Base-by-base conservation (phyloP, 1,140 invertebrate species). In the Drosophila neocordata region DNA sequence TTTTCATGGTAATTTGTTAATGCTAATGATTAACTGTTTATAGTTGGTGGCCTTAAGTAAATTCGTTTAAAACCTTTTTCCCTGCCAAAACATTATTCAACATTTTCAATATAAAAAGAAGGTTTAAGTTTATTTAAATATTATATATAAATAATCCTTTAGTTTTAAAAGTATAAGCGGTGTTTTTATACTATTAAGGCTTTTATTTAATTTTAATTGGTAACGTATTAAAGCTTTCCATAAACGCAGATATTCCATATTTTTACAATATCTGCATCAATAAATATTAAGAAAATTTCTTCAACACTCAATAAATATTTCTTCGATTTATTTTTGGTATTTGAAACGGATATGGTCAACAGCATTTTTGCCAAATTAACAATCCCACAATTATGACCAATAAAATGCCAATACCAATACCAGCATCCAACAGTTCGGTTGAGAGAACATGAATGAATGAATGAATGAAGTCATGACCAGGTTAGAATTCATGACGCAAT, bases 401-500 rank as follows among this genome's bases (percentile, higher is more conserved):
- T 31, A 27, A 53, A 27, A 53, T 41, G 4, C 41, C 38, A 52
- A 15, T 27, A 31, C 65, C 51, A 37, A 41, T 65, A 51, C 37
- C 51, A 13, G 31, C 51, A 55, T 31, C 20, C 41, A 34, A 8
- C 52, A 52, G 35, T 48, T 65, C 61, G 59, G 55, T 67, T 48
- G 31, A 18, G 18, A 15, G 44, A 9, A 55, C 31, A 4, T 18
- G 63, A 62, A 79, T 52, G 70, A 74, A 4, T 18, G 63, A 62
- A 79, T 52, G 70, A 74, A 74, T 78, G 68, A 79, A 71, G 65
- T 83, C 75, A 83, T 65, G 48, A 51, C 56, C 74, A 71, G 62
- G 65, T 64, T 59, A 67, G 63, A 67, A 76, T 69, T 66, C 68
- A 85, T 85, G 83, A 85, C 78, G 83, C 71, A 76, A 63, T 75